Percentiles rank a stretch among this genome's conserved stretches.
Conservation (phyloP, 2,888 invertebrate species). For the Penaeus monodon region DNA sequence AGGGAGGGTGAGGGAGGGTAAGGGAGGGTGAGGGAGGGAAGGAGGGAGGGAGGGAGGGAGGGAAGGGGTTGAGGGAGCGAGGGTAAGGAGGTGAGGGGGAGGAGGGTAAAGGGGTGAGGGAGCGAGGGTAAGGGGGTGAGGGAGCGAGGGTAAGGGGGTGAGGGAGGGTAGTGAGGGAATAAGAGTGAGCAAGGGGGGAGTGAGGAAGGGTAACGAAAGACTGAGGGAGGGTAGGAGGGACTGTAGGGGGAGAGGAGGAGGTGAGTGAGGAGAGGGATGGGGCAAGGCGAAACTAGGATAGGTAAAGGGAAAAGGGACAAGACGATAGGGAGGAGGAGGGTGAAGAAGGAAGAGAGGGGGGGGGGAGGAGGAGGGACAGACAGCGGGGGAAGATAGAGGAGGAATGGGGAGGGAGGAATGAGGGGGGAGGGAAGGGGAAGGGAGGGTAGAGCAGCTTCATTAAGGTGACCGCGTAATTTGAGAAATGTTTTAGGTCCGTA, state of each 20-base stretch:
- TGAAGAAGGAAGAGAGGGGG: not conserved
- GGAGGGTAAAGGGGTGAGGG: not conserved
- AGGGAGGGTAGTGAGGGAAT: too few relatives aligned
- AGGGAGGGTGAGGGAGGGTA: too few relatives aligned
- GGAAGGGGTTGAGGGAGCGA: not conserved
- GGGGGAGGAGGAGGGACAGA: not conserved
- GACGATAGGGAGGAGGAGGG: too few relatives aligned
- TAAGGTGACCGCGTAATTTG: slow-evolving; percentile 38
- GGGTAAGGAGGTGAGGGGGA: not conserved
- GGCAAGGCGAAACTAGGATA: too few relatives aligned
- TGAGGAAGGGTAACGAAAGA: too few relatives aligned
- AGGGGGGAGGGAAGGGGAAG: not conserved
- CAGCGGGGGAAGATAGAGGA: not conserved
- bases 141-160: not conserved
- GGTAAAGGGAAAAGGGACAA: not conserved
- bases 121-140: not conserved
- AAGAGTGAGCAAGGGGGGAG: too few relatives aligned
- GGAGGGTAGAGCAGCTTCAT: slow-evolving; percentile 17
- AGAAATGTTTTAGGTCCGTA: slow-evolving; percentile 27
- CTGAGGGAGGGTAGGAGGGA: not conserved
- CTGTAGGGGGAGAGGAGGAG: not conserved
- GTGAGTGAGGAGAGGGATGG: too few relatives aligned
- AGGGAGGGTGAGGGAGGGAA: too few relatives aligned
- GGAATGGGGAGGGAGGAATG: not conserved
- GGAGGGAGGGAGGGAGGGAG: not conserved